Evolutionary conservation across 1,140 invertebrate genomes (phyloP).

Genomic region (Drosophila parvula): DNA sequence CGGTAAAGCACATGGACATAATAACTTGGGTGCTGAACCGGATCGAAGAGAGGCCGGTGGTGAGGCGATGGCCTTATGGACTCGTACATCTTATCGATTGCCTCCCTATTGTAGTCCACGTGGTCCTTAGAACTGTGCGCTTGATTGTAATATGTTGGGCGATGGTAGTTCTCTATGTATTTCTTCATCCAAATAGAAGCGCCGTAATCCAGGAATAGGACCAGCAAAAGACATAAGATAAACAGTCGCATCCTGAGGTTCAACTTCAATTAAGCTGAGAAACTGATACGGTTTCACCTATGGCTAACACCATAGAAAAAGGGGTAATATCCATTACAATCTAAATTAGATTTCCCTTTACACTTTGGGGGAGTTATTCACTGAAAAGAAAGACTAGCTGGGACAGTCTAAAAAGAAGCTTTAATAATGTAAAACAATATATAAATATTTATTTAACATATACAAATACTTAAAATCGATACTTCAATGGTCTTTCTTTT

Average conservation of each 20-base stretch:
- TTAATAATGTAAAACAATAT: no score
- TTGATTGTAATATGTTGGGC: conserved; percentile 51
- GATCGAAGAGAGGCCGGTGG: conserved; percentile 6
- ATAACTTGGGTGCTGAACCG: conserved; percentile 10
- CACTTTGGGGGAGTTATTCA: not conserved
- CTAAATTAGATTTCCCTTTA: conserved; percentile 16
- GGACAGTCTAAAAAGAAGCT: not conserved
- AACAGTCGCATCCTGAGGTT: conserved; percentile 8
- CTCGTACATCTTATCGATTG: conserved; percentile 1
- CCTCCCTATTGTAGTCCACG: conserved; percentile 43
- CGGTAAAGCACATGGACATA: conserved; percentile 46
- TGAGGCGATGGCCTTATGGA: rapidly evolving
- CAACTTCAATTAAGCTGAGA: not conserved
- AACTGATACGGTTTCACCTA: not conserved
- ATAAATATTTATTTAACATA: not conserved
- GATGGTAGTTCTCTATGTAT: conserved; percentile 50
- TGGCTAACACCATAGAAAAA: not conserved
- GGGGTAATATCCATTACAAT: not conserved
- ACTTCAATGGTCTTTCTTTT: no score
- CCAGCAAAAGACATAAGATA: not conserved
- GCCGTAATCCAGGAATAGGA: not conserved
- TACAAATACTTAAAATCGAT: not conserved
- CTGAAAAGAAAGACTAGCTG: not conserved
- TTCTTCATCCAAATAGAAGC: conserved; percentile 32
- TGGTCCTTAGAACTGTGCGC: conserved; percentile 13